These are phyloP conservation scores for Uloborus plumipes DNA, from an alignment of 2,888 invertebrate species.

Conservation along the genomic window DNA sequence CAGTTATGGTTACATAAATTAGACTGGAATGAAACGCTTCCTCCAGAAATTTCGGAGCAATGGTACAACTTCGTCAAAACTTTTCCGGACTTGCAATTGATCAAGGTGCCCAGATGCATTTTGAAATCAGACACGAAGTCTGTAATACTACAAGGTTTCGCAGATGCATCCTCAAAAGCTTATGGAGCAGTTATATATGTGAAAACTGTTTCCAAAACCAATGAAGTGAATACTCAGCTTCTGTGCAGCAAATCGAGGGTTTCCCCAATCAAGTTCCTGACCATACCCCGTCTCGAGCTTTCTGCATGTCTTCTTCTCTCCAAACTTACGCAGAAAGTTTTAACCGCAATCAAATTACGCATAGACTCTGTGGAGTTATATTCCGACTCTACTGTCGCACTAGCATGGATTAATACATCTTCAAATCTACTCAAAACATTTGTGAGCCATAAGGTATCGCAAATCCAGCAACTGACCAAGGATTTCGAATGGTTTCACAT, in stretches of 20 bases:
- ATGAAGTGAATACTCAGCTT: slow-evolving; percentile 6
- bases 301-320: slow-evolving; percentile 49
- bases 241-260: slow-evolving; percentile 66
- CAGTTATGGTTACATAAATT: neutral
- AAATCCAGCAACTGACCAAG: neutral
- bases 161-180: slow-evolving; percentile 14
- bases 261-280: slow-evolving; percentile 65
- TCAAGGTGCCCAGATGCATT: neutral
- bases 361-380: neutral
- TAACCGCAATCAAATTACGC: neutral
- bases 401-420: slow-evolving; percentile 8
- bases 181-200: slow-evolving; percentile 13
- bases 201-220: neutral
- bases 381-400: slow-evolving; percentile 10
- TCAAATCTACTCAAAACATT: slow-evolving; percentile 10
- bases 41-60: neutral
- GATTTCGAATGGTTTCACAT: slow-evolving; percentile 12
- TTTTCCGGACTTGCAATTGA: neutral
- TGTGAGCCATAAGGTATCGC: slow-evolving; percentile 6
- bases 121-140: neutral
- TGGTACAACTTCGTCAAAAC: neutral
- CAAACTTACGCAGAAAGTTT: neutral
- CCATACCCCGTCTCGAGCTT: slow-evolving; percentile 67
- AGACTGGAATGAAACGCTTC: neutral
- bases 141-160: neutral